phyloP scores from a whole-genome alignment of 2,113 vertebrate genomes.

The Telmatochromis sp. region DNA sequence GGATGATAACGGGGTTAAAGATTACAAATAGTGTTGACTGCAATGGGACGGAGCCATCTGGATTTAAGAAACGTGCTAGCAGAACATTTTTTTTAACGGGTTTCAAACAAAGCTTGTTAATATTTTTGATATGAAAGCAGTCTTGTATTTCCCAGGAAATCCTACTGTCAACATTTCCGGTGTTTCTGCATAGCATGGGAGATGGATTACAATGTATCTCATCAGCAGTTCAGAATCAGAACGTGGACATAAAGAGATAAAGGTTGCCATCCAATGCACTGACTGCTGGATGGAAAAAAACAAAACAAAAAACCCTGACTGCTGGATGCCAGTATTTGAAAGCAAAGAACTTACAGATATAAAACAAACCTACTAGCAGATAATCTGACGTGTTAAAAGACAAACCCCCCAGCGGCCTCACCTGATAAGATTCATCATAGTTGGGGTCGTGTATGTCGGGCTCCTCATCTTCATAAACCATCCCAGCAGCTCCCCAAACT shows the following conservation, averaged over 20 bases:
- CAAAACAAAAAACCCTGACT: background rate
- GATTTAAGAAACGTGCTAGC: background rate
- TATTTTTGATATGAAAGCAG: background rate
- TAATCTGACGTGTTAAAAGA: background rate
- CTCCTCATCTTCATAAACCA: conserved; percentile 82
- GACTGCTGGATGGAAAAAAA: background rate
- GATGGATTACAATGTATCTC: background rate
- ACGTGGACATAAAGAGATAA: conserved; percentile 6
- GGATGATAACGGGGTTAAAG: conserved; percentile 44
- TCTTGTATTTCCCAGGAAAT: background rate
- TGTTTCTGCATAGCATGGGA: background rate
- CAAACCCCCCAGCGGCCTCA: background rate
- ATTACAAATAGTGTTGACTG: conserved; percentile 15
- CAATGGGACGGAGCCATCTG: conserved; percentile 39
- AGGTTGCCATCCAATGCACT: background rate
- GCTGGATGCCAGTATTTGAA: background rate
- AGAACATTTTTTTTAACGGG: background rate
- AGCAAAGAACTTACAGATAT: background rate
- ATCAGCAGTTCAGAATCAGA: conserved; percentile 7
- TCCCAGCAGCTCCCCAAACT: conserved; percentile 83
- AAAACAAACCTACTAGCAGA: background rate
- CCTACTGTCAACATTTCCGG: background rate
- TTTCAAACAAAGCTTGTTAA: background rate
- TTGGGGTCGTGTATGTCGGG: conserved; percentile 79
- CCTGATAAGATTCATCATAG: conserved; percentile 83